phyloP scores from a whole-genome alignment of 1,140 invertebrate genomes.

The Rhagoletis zephyria region DNA sequence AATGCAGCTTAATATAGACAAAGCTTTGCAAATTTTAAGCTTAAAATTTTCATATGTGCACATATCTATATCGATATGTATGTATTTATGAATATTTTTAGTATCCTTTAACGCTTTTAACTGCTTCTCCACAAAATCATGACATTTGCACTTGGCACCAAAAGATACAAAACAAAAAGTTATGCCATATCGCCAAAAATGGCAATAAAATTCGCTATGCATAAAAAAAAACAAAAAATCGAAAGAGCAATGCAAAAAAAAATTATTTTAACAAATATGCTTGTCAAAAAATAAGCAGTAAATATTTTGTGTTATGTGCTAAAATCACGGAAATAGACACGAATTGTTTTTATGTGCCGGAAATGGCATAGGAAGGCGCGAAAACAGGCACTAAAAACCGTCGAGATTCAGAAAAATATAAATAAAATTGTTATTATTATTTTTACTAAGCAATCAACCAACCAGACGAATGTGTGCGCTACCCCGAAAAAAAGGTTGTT shows the following conservation, averaged over 20 bases:
- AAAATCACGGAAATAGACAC: slow-evolving; percentile 55
- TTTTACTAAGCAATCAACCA: slow-evolving; percentile 12
- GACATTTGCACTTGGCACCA: background rate
- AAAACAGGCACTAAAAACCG: background rate
- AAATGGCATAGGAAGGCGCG: slow-evolving; percentile 47
- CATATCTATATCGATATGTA: no score
- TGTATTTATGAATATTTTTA: no score
- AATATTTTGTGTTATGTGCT: slow-evolving; percentile 47
- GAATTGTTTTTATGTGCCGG: slow-evolving; percentile 54
- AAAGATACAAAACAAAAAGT: background rate
- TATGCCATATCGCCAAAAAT: background rate
- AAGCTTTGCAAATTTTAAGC: no score
- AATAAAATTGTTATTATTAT: background rate
- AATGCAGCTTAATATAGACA: no score
- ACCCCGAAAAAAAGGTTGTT: background rate
- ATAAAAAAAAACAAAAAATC: background rate
- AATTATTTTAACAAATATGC: background rate
- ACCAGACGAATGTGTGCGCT: background rate
- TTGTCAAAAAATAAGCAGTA: background rate
- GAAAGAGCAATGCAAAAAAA: background rate
- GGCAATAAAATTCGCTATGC: background rate
- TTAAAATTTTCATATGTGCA: no score
- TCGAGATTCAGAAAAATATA: background rate
- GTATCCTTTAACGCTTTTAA: no score
- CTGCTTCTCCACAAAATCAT: background rate